Evolutionary conservation across 1,140 invertebrate genomes (phyloP).

Genomic region (Rhopalosiphum maidis): DNA sequence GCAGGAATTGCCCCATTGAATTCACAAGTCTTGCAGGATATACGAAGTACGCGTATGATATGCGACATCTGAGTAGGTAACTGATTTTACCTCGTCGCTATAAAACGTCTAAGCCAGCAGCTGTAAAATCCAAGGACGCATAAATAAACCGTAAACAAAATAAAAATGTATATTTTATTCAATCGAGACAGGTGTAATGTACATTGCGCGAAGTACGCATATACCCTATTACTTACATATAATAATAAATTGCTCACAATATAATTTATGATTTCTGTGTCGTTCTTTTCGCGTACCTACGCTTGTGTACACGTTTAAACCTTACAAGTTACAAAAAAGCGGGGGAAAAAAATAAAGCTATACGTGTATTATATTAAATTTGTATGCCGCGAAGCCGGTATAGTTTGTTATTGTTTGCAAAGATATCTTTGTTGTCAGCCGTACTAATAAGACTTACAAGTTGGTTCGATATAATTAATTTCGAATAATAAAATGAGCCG

Average conservation of each 20-base stretch:
- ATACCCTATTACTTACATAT: too few relatives aligned
- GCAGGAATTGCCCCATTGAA: not conserved
- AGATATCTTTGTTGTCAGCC: not conserved
- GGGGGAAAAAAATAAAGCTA: not conserved
- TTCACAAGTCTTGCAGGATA: not conserved
- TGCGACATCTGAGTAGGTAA: too few relatives aligned
- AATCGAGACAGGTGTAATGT: not conserved
- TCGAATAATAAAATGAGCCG: not conserved
- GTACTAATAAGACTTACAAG: not conserved
- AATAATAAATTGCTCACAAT: not conserved
- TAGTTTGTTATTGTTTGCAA: not conserved
- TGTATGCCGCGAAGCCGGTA: not conserved
- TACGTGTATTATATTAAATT: not conserved
- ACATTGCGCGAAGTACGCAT: not conserved
- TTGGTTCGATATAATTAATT: not conserved
- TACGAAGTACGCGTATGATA: too few relatives aligned
- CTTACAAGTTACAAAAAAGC: not conserved
- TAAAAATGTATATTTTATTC: not conserved
- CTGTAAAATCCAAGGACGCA: not conserved
- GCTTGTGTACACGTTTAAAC: not conserved
- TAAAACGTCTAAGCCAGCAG: not conserved
- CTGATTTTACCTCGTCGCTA: too few relatives aligned
- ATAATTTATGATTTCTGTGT: not conserved
- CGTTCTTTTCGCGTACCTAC: not conserved
- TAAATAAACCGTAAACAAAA: not conserved